Conservation (phyloP, 2,797 vertebrate species). For the Siniperca undulata region DNA sequence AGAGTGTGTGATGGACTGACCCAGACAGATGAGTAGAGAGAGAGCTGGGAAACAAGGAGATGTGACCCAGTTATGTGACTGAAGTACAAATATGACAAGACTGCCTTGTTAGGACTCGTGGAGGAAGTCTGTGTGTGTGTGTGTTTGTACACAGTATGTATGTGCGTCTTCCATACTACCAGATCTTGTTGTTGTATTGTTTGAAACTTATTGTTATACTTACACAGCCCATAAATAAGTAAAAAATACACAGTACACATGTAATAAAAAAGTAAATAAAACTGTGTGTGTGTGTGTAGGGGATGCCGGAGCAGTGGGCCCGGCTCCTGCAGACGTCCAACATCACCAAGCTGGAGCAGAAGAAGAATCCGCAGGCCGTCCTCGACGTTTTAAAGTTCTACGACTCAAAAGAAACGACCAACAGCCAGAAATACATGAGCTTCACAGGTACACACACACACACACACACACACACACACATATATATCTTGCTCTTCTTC, state of each 20-base stretch:
- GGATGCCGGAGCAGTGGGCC: constrained; percentile 97
- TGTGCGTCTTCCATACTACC: neutral
- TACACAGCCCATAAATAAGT: neutral
- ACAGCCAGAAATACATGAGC: constrained; percentile 98
- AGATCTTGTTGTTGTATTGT: neutral
- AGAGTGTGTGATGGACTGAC: constrained; percentile 45
- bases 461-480: constrained; percentile 9
- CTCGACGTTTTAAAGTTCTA: constrained; percentile 97
- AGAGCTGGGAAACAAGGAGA: constrained; percentile 28
- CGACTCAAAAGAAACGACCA: constrained; percentile 94
- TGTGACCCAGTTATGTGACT: constrained; percentile 70
- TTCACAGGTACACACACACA: constrained; percentile 89
- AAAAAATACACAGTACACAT: neutral
- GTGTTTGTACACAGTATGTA: constrained; percentile 24
- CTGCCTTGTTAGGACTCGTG: constrained; percentile 27
- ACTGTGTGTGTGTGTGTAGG: constrained; percentile 80
- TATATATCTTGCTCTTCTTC: neutral
- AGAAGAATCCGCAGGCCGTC: constrained; percentile 97
- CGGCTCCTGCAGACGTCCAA: constrained; percentile 95
- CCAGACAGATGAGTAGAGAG: constrained; percentile 40
- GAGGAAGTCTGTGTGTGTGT: constrained; percentile 14
- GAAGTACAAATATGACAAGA: constrained; percentile 43
- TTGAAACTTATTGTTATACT: neutral
- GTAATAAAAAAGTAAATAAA: neutral
- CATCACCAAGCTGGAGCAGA: constrained; percentile 96